Evolutionary conservation across 2,113 vertebrate species (phyloP).

Genomic region (Callithrix jacchus): DNA sequence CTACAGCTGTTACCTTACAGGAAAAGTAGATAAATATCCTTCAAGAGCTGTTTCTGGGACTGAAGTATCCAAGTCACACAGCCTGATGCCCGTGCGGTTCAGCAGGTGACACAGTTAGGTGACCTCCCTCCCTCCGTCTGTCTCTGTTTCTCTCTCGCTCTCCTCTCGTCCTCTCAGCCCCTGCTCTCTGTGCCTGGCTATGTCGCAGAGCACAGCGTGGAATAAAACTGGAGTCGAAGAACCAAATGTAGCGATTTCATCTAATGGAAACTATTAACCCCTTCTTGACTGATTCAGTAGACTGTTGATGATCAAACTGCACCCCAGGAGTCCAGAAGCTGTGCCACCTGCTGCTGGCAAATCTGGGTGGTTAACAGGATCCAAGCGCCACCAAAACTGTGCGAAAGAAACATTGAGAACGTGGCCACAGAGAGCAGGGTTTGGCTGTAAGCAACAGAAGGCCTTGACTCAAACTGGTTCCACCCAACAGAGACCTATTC

Average conservation of each 20-base stretch:
- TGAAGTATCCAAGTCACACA: too few relatives aligned
- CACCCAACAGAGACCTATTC: too few relatives aligned
- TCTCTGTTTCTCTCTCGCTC: too few relatives aligned
- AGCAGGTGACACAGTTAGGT: too few relatives aligned
- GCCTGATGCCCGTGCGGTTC: too few relatives aligned
- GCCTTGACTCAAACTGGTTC: background rate
- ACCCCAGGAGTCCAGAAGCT: too few relatives aligned
- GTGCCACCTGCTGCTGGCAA: accelerated
- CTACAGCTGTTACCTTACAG: accelerated
- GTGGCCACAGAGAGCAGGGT: accelerated
- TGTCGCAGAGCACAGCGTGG: too few relatives aligned
- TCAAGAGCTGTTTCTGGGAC: background rate
- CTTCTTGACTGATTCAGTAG: background rate
- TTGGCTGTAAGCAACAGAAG: background rate
- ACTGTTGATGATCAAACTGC: background rate
- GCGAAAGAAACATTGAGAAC: background rate
- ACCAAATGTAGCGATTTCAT: background rate
- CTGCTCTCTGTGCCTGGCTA: background rate
- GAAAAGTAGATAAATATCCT: background rate
- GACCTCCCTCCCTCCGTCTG: too few relatives aligned
- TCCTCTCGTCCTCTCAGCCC: background rate
- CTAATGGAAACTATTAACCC: background rate
- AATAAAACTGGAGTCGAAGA: background rate
- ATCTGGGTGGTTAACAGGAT: accelerated
- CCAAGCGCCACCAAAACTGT: accelerated